Conservation (phyloP, 2,888 invertebrate species). For the Candidula unifasciata region DNA sequence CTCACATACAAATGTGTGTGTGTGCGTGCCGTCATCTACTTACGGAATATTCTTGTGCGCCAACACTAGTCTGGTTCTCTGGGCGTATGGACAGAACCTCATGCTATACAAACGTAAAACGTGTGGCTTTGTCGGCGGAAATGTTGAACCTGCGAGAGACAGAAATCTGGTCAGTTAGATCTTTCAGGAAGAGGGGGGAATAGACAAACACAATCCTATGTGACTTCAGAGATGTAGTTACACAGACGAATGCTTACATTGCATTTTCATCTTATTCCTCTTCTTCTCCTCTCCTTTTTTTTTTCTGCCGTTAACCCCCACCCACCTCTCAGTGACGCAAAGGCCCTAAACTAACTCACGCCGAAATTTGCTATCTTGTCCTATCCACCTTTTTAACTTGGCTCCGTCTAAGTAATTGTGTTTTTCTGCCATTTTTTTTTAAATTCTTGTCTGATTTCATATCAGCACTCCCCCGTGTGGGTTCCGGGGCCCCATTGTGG, state of each 20-base stretch:
- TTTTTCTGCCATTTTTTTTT: no score
- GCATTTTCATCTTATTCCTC: no score
- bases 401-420: no score
- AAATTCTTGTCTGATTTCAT: no score
- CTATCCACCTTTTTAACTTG: not conserved
- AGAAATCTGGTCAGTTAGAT: not conserved
- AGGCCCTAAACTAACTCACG: not conserved
- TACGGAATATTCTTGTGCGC: slow-evolving; percentile 78
- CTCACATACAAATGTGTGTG: no score
- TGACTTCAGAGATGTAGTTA: no score
- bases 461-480: no score
- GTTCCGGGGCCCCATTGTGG: no score
- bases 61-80: slow-evolving; percentile 78
- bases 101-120: slow-evolving; percentile 72
- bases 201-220: not conserved
- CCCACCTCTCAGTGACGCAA: not conserved
- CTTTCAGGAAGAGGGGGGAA: not conserved
- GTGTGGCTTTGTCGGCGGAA: slow-evolving; percentile 59
- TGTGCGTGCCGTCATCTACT: slow-evolving; percentile 55
- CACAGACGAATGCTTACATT: no score
- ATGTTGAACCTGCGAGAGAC: slow-evolving; percentile 55
- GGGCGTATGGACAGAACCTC: slow-evolving; percentile 80
- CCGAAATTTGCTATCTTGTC: not conserved
- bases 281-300: not conserved
- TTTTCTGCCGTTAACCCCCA: not conserved